Evolutionary conservation across 1,140 invertebrate species (phyloP).

Genomic region (Drosophila pruinosa): DNA sequence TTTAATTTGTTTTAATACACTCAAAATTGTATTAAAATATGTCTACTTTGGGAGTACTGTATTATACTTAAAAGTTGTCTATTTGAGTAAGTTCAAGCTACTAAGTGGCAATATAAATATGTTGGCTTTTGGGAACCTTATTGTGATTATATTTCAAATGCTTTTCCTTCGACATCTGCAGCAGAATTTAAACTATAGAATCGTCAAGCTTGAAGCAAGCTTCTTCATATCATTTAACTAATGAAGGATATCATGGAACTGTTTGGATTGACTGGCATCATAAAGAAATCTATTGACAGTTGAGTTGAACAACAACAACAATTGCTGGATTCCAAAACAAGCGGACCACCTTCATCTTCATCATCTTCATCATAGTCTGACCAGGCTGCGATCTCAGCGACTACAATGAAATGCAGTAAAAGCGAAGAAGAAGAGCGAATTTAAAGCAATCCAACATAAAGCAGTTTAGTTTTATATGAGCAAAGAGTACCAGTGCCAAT

Average conservation of each 20-base stretch:
- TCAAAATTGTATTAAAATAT: too few relatives aligned
- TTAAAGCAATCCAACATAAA: conserved; percentile 11
- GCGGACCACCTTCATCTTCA: conserved; percentile 4
- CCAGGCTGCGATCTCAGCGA: neutral
- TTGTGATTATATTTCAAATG: too few relatives aligned
- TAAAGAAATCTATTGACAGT: conserved; percentile 22
- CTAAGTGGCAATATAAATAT: too few relatives aligned
- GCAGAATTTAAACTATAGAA: too few relatives aligned
- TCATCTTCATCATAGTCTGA: conserved; percentile 5
- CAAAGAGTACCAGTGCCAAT: conserved; percentile 48
- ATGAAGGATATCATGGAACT: neutral
- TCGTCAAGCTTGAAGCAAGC: too few relatives aligned
- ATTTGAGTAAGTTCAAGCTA: too few relatives aligned
- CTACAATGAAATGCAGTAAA: conserved; percentile 4
- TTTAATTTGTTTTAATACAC: too few relatives aligned
- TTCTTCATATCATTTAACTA: neutral
- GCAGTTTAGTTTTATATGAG: neutral
- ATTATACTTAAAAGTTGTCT: too few relatives aligned
- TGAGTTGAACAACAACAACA: neutral
- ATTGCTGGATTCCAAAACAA: neutral
- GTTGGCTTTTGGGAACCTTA: too few relatives aligned
- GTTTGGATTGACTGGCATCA: conserved; percentile 3
- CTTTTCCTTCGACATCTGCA: too few relatives aligned
- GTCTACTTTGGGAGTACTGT: too few relatives aligned
- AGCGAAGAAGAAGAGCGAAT: neutral